Evolutionary conservation across 2,888 invertebrate species (phyloP).

Genomic region (Oscheius onirici): DNA sequence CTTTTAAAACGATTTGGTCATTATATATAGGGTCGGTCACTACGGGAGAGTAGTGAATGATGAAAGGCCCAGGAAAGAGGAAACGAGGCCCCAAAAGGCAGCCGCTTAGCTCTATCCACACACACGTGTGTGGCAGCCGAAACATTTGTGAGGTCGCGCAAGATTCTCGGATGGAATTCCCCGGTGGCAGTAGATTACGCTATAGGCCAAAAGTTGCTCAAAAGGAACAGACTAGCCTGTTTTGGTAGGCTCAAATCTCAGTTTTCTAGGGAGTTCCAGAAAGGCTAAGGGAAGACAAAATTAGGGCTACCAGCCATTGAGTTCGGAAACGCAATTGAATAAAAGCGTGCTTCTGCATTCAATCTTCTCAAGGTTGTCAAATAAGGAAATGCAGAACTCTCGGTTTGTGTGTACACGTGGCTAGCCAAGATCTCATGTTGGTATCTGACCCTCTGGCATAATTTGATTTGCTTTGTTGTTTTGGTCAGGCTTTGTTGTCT

Average conservation of each 20-base stretch:
- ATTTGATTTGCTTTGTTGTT: conserved; percentile 15
- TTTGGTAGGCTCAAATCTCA: too few relatives aligned
- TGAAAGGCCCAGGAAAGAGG: neutral
- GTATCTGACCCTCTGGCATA: conserved; percentile 7
- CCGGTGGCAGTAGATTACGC: conserved; percentile 11
- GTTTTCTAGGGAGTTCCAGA: neutral
- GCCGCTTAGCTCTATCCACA: neutral
- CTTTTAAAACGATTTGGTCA: neutral
- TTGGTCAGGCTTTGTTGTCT: neutral
- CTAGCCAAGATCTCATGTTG: neutral
- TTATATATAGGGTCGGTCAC: neutral
- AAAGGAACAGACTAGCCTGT: too few relatives aligned
- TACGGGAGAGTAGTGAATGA: neutral
- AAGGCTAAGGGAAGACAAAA: neutral
- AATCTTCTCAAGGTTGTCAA: neutral
- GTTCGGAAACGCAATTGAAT: conserved; percentile 15
- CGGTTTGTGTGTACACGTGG: neutral
- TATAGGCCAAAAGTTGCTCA: too few relatives aligned
- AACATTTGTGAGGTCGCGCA: conserved; percentile 19
- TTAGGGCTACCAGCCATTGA: conserved; percentile 13
- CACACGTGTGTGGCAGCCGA: neutral
- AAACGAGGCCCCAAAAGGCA: conserved; percentile 4
- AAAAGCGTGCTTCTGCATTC: conserved; percentile 10
- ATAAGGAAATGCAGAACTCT: neutral
- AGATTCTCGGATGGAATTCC: conserved; percentile 16